Evolutionary conservation across 2,888 invertebrate species (phyloP).

Genomic region (Anthophora plumipes): DNA sequence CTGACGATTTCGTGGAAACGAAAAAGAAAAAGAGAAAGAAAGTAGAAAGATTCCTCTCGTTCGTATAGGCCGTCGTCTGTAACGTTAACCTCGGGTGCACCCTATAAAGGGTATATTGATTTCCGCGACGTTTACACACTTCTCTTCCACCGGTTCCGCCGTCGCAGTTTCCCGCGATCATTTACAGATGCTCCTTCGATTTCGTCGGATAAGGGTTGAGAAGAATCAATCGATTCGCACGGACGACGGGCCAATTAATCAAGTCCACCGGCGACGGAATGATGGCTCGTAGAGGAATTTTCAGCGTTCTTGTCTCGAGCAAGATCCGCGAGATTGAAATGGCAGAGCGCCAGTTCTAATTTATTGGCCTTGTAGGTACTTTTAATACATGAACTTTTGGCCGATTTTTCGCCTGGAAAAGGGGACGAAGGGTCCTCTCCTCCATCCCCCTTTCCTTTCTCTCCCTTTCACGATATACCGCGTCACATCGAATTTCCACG

Average conservation of each 20-base stretch:
- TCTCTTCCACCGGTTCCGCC: neutral
- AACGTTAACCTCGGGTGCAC: slow-evolving; percentile 4
- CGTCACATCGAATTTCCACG: neutral
- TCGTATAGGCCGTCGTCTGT: neutral
- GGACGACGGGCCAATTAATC: slow-evolving; percentile 67
- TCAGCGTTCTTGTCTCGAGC: slow-evolving; percentile 75
- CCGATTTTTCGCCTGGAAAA: slow-evolving; percentile 63
- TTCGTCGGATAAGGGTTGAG: neutral
- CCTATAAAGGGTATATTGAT: slow-evolving; percentile 37
- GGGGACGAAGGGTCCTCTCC: slow-evolving; percentile 47
- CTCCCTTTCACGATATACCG: neutral
- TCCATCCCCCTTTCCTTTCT: slow-evolving; percentile 4
- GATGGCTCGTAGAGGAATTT: slow-evolving; percentile 69
- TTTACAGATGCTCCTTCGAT: slow-evolving; percentile 11
- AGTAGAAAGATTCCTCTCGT: too few relatives aligned
- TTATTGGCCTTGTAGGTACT: slow-evolving; percentile 79
- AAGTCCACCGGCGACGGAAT: slow-evolving; percentile 59
- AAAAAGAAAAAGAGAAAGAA: neutral
- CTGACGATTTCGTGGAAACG: too few relatives aligned
- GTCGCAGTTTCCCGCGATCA: neutral
- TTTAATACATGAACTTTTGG: slow-evolving; percentile 80
- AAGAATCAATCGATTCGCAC: slow-evolving; percentile 64
- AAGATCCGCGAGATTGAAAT: slow-evolving; percentile 82
- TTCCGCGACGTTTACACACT: slow-evolving; percentile 12
- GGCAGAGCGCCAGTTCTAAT: slow-evolving; percentile 82